These are phyloP conservation scores for Arctia plantaginis DNA, from an alignment of 2,888 invertebrate species.

Conservation along the genomic window DNA sequence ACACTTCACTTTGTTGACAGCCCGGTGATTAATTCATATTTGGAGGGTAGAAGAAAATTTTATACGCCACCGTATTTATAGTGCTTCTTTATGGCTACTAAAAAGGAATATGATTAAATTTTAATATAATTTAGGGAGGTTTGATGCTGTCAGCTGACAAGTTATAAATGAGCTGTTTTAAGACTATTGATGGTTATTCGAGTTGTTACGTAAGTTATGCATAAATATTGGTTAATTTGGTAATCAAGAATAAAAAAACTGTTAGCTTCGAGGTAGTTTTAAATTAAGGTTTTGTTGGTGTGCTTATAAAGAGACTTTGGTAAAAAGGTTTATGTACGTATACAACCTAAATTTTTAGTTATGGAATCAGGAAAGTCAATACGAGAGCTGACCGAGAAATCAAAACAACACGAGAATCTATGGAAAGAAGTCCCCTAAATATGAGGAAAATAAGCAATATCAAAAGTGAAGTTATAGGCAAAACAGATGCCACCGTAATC, in stretches of 20 bases:
- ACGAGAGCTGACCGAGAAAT: too few relatives aligned
- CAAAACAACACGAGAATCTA: too few relatives aligned
- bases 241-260: background rate
- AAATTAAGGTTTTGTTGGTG: background rate
- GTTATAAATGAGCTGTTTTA: constrained; percentile 14
- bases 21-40: constrained; percentile 75
- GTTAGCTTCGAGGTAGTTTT: background rate
- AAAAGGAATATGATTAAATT: constrained; percentile 53
- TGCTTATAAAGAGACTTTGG: too few relatives aligned
- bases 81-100: constrained; percentile 40
- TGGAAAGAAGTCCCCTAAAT: too few relatives aligned
- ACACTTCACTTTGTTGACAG: constrained; percentile 77
- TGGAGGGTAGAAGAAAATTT: constrained; percentile 64
- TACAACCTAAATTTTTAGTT: too few relatives aligned
- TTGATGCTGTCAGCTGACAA: constrained; percentile 13
- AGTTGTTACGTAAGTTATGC: background rate
- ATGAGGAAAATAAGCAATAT: too few relatives aligned
- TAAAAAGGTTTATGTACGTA: too few relatives aligned
- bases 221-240: background rate
- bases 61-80: constrained; percentile 55
- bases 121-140: constrained; percentile 37
- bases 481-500: too few relatives aligned
- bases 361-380: too few relatives aligned
- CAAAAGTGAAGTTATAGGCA: too few relatives aligned
- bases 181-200: background rate